Percentiles rank a stretch among this genome's conserved stretches.
These are phyloP conservation scores for Calycopis cecrops DNA, from an alignment of 1,140 invertebrate genomes.

Conservation along the genomic window DNA sequence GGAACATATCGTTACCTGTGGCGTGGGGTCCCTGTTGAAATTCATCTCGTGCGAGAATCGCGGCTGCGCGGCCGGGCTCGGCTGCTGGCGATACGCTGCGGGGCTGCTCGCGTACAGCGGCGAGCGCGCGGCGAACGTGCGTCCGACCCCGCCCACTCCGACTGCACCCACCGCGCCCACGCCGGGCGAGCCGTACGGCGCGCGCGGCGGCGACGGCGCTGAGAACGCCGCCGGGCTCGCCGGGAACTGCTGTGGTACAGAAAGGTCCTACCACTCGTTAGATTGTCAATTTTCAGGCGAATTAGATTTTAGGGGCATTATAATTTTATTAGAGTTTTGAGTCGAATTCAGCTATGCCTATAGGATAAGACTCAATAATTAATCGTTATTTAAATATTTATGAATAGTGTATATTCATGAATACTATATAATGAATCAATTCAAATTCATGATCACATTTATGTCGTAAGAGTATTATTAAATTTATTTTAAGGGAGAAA, in stretches of 20 bases:
- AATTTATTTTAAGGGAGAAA: too few relatives aligned
- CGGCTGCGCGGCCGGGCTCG: conserved; percentile 46
- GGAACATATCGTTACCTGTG: conserved; percentile 22
- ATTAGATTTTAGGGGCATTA: too few relatives aligned
- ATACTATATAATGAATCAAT: too few relatives aligned
- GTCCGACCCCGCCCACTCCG: conserved; percentile 30
- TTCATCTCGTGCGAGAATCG: conserved; percentile 30
- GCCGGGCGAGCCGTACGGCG: conserved; percentile 39
- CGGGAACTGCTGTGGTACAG: conserved; percentile 37
- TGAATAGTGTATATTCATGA: too few relatives aligned
- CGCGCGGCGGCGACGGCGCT: conserved; percentile 48
- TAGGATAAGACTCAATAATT: too few relatives aligned
- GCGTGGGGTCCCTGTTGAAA: conserved; percentile 23
- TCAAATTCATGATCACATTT: too few relatives aligned
- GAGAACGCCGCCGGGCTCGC: conserved; percentile 48
- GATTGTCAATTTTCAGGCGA: conserved; percentile 1
- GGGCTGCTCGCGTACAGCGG: conserved; percentile 65
- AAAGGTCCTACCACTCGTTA: neutral
- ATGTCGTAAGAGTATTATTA: too few relatives aligned
- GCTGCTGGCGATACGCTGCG: conserved; percentile 49
- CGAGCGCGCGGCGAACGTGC: conserved; percentile 46
- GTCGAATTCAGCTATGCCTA: too few relatives aligned
- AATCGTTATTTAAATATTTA: too few relatives aligned
- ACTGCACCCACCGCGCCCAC: conserved; percentile 24
- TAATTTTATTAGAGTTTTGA: too few relatives aligned